Base-by-base conservation (phyloP, 2,888 invertebrate species). In the Villa cingulata region DNA sequence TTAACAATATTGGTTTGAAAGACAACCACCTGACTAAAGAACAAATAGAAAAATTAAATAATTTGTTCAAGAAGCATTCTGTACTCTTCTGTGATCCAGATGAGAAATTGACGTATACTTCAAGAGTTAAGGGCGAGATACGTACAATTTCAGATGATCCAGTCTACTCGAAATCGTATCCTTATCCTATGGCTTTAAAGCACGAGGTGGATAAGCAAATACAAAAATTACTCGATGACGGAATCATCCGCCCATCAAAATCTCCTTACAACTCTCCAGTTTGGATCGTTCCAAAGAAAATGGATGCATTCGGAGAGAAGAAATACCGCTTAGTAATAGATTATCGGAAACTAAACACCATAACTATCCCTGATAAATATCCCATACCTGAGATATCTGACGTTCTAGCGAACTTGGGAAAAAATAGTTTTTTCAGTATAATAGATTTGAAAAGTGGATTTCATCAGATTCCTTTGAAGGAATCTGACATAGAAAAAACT, bases 221-320 rank as follows among this genome's bases (percentile, higher is more conserved):
- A 16, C 4, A 43, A 37, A n/a, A 43, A n/a, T 16, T 43, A 15
- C 29, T 43, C 2, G 29, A 37, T n/a, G 19, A 43, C 16, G 43
- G 34, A 19, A 47, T 49, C 10, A 53, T 51, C 16, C 48, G 52
- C 10, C 34, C 54, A 4, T 29, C 39, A 52, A 10, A 53, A 54
- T 47, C 53, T 46, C 6, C 53, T 51, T 4, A 53, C 53, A 38
- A 53, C 53, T 16, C 52, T 53, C 39, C 53, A 51, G 12, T 38
- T 43, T 12, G 29, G 54, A 23, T 46, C 6, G 43, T 43, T 14
- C 45, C 45, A 38, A 49, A 49, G 34, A 49, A 49, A 38, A 10
- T 34, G 34, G 50, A 50, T 37, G 43, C 46, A 6, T 46, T 40
- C 7, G 50, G 50, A 27, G 44, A 44, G 19, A 53, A 47, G 41